Evolutionary conservation across 2,113 vertebrate species (phyloP).

Genomic region (Gymnogyps californianus): DNA sequence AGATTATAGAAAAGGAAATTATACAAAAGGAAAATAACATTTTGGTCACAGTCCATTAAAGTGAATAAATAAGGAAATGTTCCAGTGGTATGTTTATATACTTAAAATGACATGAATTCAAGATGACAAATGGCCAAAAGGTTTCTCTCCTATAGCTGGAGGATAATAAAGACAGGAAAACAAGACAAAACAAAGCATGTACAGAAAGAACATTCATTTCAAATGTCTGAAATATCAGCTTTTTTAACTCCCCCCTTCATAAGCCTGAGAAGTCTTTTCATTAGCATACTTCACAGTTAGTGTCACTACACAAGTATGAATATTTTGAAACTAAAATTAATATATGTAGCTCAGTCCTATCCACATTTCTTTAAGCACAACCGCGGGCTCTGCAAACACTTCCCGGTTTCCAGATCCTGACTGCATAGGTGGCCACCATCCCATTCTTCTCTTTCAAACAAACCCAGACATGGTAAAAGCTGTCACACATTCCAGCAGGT

Average conservation of each 20-base stretch:
- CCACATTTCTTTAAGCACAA: neutral
- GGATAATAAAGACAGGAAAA: neutral
- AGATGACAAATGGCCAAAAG: neutral
- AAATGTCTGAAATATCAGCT: neutral
- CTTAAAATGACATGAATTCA: neutral
- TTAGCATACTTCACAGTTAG: neutral
- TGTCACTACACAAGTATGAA: neutral
- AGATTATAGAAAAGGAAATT: neutral
- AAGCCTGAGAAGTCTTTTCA: neutral
- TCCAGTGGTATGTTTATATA: neutral
- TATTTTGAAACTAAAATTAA: neutral
- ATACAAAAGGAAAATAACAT: neutral
- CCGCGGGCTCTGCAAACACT: neutral
- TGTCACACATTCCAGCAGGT: neutral
- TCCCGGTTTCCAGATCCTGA: neutral
- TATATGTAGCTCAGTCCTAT: neutral
- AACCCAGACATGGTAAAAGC: neutral
- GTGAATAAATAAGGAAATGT: neutral
- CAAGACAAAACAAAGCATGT: neutral
- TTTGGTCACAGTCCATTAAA: neutral
- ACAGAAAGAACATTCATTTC: neutral
- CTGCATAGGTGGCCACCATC: neutral
- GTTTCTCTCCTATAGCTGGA: neutral
- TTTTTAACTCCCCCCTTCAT: neutral
- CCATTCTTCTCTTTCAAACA: neutral